These are phyloP conservation scores for Rhipidura dahli DNA, from an alignment of 2,113 vertebrate species.

Conservation along the genomic window DNA sequence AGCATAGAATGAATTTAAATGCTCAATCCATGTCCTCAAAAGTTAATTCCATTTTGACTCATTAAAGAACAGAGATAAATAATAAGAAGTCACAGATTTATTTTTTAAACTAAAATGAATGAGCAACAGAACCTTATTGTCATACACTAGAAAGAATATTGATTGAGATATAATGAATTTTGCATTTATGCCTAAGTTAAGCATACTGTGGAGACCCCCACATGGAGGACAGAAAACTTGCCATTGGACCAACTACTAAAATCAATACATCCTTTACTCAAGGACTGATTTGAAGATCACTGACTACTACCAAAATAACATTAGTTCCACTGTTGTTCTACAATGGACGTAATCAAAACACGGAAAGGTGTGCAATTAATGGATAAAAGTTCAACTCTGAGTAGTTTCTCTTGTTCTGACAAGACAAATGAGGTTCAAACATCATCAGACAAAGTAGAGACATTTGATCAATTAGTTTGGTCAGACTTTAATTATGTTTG, in stretches of 20 bases:
- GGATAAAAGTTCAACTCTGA: not conserved
- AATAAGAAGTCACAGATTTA: not conserved
- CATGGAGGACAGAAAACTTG: not conserved
- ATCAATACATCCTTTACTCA: not conserved
- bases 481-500: not conserved
- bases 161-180: not conserved
- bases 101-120: not conserved
- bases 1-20: slow-evolving; percentile 5
- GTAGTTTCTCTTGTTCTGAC: not conserved
- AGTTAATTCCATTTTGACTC: slow-evolving; percentile 5
- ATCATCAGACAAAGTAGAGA: not conserved
- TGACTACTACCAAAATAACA: not conserved
- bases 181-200: not conserved
- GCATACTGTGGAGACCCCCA: not conserved
- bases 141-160: not conserved
- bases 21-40: not conserved
- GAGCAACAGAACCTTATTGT: not conserved
- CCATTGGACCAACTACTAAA: not conserved
- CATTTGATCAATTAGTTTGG: not conserved
- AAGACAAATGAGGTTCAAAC: not conserved
- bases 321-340: not conserved
- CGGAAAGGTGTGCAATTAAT: not conserved
- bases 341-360: not conserved
- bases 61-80: not conserved
- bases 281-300: not conserved